A percentile compares a stretch with the other conserved stretches of the same genome.
These are phyloP conservation scores for Pterophyllum scalare DNA, from an alignment of 2,113 vertebrate species.

Conservation along the genomic window DNA sequence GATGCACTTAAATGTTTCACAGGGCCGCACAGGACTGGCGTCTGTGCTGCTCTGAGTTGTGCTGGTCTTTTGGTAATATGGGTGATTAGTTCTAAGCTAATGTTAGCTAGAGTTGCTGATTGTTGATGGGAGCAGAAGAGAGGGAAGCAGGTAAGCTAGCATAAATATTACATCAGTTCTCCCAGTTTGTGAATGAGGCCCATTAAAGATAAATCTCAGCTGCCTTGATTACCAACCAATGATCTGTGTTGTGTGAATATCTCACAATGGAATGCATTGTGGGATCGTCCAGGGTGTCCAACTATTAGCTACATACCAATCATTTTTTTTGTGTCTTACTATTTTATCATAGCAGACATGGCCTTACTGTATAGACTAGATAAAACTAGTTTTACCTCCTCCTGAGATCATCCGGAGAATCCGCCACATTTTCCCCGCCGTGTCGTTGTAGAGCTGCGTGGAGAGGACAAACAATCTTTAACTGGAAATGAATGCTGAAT, in stretches of 20 bases:
- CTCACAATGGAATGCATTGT: background rate
- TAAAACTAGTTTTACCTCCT: conserved; percentile 58
- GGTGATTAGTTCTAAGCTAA: background rate
- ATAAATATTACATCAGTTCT: background rate
- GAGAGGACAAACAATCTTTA: background rate
- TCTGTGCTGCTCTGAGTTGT: too few relatives aligned
- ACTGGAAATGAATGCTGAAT: background rate
- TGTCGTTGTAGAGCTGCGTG: conserved; percentile 71
- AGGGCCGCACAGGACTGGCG: too few relatives aligned
- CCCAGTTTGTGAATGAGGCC: background rate
- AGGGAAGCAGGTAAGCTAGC: background rate
- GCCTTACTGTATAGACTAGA: background rate
- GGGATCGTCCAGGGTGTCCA: accelerated
- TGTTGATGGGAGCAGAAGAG: background rate
- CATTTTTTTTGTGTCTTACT: too few relatives aligned
- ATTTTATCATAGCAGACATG: too few relatives aligned
- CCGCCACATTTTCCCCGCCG: conserved; percentile 72
- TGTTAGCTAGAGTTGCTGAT: background rate
- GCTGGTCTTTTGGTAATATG: background rate
- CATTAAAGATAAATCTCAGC: background rate
- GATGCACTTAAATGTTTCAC: too few relatives aligned
- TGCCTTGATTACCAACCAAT: background rate
- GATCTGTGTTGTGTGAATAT: background rate
- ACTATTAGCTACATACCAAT: background rate
- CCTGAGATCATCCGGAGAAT: conserved; percentile 72